phyloP scores from a whole-genome alignment of 2,797 vertebrate species.

The Sternarchorhynchus goeldii region DNA sequence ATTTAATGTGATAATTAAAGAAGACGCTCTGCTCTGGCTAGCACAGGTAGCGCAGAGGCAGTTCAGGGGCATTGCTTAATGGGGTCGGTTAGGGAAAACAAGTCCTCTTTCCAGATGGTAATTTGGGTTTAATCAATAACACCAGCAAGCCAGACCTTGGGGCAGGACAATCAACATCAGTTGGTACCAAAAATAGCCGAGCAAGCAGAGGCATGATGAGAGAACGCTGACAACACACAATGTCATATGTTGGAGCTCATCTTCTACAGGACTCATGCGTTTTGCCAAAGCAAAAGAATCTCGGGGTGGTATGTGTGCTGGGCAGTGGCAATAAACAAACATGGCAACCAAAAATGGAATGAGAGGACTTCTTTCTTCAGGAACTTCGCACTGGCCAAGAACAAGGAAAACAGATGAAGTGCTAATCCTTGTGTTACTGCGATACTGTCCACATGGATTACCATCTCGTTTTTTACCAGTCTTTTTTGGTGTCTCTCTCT shows the following conservation, averaged over 20 bases:
- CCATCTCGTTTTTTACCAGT: not conserved
- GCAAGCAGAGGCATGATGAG: constrained; percentile 11
- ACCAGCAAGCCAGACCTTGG: constrained; percentile 37
- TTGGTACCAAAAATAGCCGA: constrained; percentile 18
- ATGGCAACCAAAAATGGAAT: not conserved
- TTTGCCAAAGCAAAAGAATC: not conserved
- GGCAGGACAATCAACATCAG: constrained; percentile 41
- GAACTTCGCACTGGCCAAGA: not conserved
- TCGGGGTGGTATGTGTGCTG: not conserved
- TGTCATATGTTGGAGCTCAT: constrained; percentile 14
- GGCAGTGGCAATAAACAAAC: constrained; percentile 1
- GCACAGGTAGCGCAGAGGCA: not conserved
- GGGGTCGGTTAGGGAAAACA: constrained; percentile 10
- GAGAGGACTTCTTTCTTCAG: not conserved
- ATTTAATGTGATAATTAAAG: constrained; percentile 25
- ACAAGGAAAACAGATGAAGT: not conserved
- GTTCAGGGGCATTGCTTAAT: constrained; percentile 33
- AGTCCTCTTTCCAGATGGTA: constrained; percentile 38
- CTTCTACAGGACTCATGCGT: constrained; percentile 2
- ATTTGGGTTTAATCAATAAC: constrained; percentile 40
- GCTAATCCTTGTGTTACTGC: not conserved
- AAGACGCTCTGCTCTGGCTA: constrained; percentile 17
- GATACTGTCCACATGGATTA: not conserved
- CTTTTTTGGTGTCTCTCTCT: not conserved
- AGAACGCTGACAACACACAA: constrained; percentile 20